Evolutionary conservation across 2,113 vertebrate genomes (phyloP), one percentile per base, ranked within the genome.

Genomic region (Cochlearius cochlearius): DNA sequence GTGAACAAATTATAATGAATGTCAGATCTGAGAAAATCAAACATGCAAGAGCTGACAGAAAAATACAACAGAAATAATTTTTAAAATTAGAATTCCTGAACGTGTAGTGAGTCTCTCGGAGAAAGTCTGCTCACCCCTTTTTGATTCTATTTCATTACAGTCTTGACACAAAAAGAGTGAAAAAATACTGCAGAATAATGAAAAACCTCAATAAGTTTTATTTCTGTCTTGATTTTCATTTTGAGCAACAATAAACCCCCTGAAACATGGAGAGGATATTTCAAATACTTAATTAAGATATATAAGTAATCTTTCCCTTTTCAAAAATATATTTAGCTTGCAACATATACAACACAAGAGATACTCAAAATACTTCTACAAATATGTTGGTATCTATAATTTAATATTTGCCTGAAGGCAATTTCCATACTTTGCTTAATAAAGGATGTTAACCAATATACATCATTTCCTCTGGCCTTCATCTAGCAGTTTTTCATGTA

Each of bases 351-450:
- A 85, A 64, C 71, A 83, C 30, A 53, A 74, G 38, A 58, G 30
- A 94, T 56, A 72, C 67, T 80, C 75, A 92, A 94, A 91, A 69
- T 91, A 86, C 12, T 94, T 82, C 69, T 36, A 92, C 73, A 93
- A 88, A 94, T 73, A 91, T 14, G 30, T 91, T 94, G 60, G 47
- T 83, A 75, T 36, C 34, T 97, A 93, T 94, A 81, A 97, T 92
- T 79, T 84, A 88, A 88, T 84, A 92, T 95, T 94, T 91, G 91
- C 73, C 97, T 71, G 38, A 92, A 96, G 69, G 86, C 52, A 94
- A 93, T 96, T 97, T 97, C 96, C 50, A 66, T 93, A 95, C 92
- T 64, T 92, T 45, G 43, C 45, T 56, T 81, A 32, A 95, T 71
- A 84, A 90, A 12, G 69, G 60, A 69, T 93, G 90, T 88, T 74